Conservation (phyloP, 2,113 vertebrate species). For the Saguinus midas region DNA sequence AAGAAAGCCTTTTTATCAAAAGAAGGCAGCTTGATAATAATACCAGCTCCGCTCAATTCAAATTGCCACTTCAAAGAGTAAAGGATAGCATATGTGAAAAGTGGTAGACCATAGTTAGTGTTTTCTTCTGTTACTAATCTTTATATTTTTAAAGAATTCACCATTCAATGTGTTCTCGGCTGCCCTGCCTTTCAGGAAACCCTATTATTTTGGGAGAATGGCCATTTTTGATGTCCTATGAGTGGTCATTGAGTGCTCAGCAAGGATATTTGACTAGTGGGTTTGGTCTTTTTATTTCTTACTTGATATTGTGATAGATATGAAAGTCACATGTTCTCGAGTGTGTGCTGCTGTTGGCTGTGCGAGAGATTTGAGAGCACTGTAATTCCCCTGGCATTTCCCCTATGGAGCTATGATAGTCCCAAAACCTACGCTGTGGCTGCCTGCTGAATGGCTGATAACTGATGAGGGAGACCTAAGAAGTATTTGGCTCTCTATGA, state of each 20-base stretch:
- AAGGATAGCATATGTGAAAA: not conserved
- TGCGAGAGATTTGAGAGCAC: not conserved
- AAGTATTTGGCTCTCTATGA: not conserved
- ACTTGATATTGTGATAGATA: not conserved
- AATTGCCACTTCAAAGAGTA: not conserved
- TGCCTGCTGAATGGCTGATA: not conserved
- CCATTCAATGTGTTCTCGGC: not conserved
- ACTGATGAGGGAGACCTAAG: not conserved
- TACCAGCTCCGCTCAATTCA: not conserved
- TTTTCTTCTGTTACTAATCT: not conserved
- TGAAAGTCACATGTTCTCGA: not conserved
- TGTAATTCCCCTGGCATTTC: not conserved
- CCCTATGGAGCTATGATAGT: not conserved
- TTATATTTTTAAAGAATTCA: not conserved
- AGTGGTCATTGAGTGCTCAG: not conserved
- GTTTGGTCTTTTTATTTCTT: not conserved
- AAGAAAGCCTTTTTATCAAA: not conserved
- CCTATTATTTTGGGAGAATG: not conserved
- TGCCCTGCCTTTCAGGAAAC: not conserved
- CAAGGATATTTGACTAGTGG: not conserved
- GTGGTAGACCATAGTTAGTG: fast-evolving
- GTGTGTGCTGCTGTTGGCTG: not conserved
- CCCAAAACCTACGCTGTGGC: no score
- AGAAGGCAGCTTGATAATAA: not conserved
- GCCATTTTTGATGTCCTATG: not conserved